A percentile compares a stretch with the other conserved stretches of the same genome.
These are phyloP conservation scores for Drosophila tropicalis DNA, from an alignment of 1,140 invertebrate species.

Conservation along the genomic window DNA sequence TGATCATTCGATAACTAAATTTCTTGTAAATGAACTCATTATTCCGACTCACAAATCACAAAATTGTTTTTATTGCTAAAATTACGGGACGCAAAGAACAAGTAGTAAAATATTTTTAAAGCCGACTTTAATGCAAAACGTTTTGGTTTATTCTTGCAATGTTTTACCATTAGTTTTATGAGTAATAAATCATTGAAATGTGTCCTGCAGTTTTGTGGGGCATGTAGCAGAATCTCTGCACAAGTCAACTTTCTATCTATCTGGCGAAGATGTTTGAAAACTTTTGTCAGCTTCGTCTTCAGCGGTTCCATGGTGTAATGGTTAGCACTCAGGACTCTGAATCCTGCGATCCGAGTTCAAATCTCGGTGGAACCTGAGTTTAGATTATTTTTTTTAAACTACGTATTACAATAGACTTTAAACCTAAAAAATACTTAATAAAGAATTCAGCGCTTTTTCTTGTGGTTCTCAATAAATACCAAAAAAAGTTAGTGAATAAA, in stretches of 20 bases:
- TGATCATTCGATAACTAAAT: too few species aligned
- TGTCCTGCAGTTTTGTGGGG: not conserved
- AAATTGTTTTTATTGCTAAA: too few species aligned
- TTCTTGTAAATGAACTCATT: too few species aligned
- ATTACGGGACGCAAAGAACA: too few species aligned
- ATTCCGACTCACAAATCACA: too few species aligned
- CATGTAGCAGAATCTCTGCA: not conserved
- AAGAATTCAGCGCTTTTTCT: too few species aligned
- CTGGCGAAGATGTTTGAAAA: not conserved
- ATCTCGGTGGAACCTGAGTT: constrained; percentile 89
- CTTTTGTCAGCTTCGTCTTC: not conserved
- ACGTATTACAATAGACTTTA: not conserved
- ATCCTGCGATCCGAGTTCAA: constrained; percentile 94
- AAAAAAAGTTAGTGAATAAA: too few species aligned
- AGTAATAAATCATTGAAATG: not conserved
- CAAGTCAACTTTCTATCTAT: not conserved
- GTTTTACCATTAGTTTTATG: too few species aligned
- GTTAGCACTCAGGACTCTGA: constrained; percentile 95
- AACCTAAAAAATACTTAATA: not conserved
- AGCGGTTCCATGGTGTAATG: constrained; percentile 92
- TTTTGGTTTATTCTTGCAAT: too few species aligned
- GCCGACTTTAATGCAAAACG: too few species aligned
- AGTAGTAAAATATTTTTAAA: too few species aligned
- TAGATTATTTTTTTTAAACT: not conserved
- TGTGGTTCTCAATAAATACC: too few species aligned